Base-by-base conservation (phyloP, 2,797 vertebrate genomes). In the Urocyon cinereoargenteus region DNA sequence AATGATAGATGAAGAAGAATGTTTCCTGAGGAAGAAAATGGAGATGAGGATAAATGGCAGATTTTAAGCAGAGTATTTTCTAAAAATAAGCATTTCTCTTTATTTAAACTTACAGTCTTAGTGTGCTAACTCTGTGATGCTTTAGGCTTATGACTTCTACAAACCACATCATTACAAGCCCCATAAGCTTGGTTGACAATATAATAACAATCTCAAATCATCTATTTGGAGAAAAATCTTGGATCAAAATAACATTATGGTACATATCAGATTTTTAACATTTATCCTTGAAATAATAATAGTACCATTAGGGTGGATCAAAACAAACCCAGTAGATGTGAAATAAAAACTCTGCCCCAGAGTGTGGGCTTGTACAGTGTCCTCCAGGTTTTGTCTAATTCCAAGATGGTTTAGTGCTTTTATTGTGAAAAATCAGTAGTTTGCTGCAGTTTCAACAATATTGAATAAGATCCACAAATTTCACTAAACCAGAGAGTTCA, bases 11-110 rank as follows among this genome's bases (percentile, higher is more conserved):
- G 51, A 57, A 88, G 81, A 57, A 51, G 26, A 72, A 79, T 77
- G 73, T 79, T 15, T 87, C 70, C 82, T 84, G 55, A 34, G 40
- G n/a, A 77, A 77, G 70, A 70, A 78, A 61, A 34, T 5, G 36
- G 10, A 62, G 45, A 87, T 55, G 66, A 85, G 53, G 70, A 89
- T 96, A 86, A 90, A 57, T 68, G 92, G 34, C 83, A 94, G 53
- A 45, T 75, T 53, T 91, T 66, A 77, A 81, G 31, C 13, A n/a
- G 55, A 36, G 18, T 53, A 84, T 96, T 87, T 94, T 96, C 96
- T 92, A 94, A 97, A 97, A 89, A 95, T 86, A 97, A 82, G 6
- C 73, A 34, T 59, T 73, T 24, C 57, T 34, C 77, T 79, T 91
- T 92, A 86, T 86, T 92, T 92, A 86, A 92, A 88, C 26, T 10